Base-by-base conservation (phyloP, 2,888 invertebrate genomes). In the Hyposoter didymator region DNA sequence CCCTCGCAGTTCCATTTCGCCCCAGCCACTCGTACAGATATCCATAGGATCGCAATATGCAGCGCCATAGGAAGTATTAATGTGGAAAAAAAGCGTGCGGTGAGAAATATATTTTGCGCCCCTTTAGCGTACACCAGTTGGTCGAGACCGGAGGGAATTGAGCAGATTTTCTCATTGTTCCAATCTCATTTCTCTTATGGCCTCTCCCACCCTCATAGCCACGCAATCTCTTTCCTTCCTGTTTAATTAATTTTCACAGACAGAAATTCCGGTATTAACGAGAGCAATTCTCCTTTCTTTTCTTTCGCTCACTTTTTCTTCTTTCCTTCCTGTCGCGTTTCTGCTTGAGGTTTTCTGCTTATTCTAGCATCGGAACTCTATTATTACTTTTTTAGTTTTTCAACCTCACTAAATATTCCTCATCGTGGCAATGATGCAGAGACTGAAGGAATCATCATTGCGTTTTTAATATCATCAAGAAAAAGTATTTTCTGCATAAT, bases 81-180 rank as follows among this genome's bases (percentile, higher is more conserved):
- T 79, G 14, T 69, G 72, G 47, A 66, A 78, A 78, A 70, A 73
- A 39, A 45, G 5, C 12, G 10, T n/a, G n/a, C 28, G 10, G 47
- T 22, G 67, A 75, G 74, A 72, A 52, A 80, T 80, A 64, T 73
- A 59, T 70, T 78, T 47, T 59, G 59, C 78, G 35, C 47, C 45
- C 35, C 59, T 78, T 70, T 70, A 59, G 8, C 78, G 45, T 47
- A 62, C 59, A 70, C 35, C 43, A 55, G 45, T 67, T 19, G 22
- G 22, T 22, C 32, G 32, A 81, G 73, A 45, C 73, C 66, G 73
- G 52, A 67, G 75, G 70, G 75, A 82, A 82, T 76, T 52, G 76
- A 82, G 76, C 82, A 70, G 70, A 72, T 82, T 82, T 76, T 45
- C 70, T 70, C 76, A 76, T 82, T 82, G 82, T 82, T 81, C 32